These are phyloP conservation scores for Opisthograptis luteolata DNA, from an alignment of 2,888 invertebrate genomes.

Conservation along the genomic window DNA sequence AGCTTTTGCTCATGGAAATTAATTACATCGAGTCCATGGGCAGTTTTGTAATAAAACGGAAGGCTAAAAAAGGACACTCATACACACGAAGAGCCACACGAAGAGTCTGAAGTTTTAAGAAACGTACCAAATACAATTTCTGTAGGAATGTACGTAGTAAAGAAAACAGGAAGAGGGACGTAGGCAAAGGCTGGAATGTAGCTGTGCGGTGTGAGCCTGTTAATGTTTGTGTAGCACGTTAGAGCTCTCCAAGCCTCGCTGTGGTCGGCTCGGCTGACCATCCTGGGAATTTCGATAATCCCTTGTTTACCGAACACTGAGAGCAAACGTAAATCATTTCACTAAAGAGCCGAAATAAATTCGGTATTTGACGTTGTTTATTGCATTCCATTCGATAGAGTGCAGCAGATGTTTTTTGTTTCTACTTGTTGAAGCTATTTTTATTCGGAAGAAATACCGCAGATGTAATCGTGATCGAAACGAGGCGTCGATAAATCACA, in stretches of 20 bases:
- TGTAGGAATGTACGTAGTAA: slow-evolving; percentile 56
- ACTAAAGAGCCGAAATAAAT: slow-evolving; percentile 31
- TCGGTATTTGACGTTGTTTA: slow-evolving; percentile 35
- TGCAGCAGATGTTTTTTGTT: slow-evolving; percentile 39
- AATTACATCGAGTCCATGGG: slow-evolving; percentile 24
- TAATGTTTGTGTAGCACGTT: slow-evolving; percentile 71
- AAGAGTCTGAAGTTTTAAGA: background rate
- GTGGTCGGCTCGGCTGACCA: slow-evolving; percentile 40
- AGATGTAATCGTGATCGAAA: slow-evolving; percentile 32
- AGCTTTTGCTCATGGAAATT: slow-evolving; percentile 18
- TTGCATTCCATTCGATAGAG: slow-evolving; percentile 37
- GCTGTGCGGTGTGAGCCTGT: slow-evolving; percentile 53
- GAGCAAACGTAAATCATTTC: slow-evolving; percentile 31
- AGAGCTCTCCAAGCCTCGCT: slow-evolving; percentile 71
- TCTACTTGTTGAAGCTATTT: slow-evolving; percentile 28
- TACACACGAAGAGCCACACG: too few relatives aligned
- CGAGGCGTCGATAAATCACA: slow-evolving; percentile 25
- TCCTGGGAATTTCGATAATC: slow-evolving; percentile 31
- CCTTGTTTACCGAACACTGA: slow-evolving; percentile 28
- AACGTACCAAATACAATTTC: slow-evolving; percentile 15
- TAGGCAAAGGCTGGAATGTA: slow-evolving; percentile 65
- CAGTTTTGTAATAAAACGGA: slow-evolving; percentile 16
- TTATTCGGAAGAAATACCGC: slow-evolving; percentile 29
- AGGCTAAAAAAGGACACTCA: too few relatives aligned
- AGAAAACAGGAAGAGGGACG: slow-evolving; percentile 69